A percentile compares a stretch with the other conserved stretches of the same genome.
Evolutionary conservation across 2,113 vertebrate genomes (phyloP).

Genomic region (Prionailurus bengalensis): DNA sequence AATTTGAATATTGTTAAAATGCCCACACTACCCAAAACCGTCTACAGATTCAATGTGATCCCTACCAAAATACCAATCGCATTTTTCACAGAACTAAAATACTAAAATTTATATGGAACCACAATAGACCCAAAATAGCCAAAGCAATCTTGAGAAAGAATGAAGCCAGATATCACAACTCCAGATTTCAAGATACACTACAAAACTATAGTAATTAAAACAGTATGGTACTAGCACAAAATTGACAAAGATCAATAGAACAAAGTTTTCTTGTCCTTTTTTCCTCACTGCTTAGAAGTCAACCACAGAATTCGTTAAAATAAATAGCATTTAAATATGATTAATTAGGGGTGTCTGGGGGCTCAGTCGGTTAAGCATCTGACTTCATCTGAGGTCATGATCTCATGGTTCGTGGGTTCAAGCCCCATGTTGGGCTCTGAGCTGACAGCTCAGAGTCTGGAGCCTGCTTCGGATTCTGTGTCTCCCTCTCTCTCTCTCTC

Average conservation of each 20-base stretch:
- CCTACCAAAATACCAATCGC: neutral
- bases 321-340: constrained; percentile 44
- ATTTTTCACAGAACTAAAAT: neutral
- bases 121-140: neutral
- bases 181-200: neutral
- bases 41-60: neutral
- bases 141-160: neutral
- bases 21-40: neutral
- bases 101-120: neutral
- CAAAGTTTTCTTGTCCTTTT: neutral
- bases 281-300: neutral
- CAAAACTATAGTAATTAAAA: neutral
- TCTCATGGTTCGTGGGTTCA: no score
- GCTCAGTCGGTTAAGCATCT: no score
- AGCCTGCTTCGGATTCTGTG: no score
- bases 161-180: neutral
- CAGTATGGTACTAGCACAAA: neutral
- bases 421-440: no score
- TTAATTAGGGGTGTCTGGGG: neutral
- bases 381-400: no score
- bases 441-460: no score
- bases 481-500: no score
- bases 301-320: constrained; percentile 6
- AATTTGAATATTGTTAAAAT: neutral
- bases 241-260: neutral